phyloP scores from a whole-genome alignment of 2,113 vertebrate species.

The Nothocercus nigrocapillus region DNA sequence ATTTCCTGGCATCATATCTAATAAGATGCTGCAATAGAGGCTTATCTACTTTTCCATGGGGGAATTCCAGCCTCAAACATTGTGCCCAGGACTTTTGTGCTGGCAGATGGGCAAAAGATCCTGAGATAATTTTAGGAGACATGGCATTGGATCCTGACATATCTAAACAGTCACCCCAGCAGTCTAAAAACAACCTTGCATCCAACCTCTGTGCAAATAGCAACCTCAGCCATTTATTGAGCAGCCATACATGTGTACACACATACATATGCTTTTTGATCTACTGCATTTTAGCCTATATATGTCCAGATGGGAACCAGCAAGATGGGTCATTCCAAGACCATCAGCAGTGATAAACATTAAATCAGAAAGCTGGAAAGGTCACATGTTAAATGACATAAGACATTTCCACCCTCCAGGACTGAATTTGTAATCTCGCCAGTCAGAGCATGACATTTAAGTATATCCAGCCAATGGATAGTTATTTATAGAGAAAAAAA shows the following conservation, averaged over 20 bases:
- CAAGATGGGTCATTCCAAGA: background rate
- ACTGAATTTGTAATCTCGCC: background rate
- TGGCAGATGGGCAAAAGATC: slow-evolving; percentile 15
- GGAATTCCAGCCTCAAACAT: background rate
- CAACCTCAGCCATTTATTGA: background rate
- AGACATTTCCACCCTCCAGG: background rate
- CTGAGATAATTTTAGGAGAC: background rate
- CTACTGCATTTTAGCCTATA: background rate
- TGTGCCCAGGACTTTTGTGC: background rate
- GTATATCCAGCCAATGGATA: background rate
- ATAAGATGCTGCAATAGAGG: background rate
- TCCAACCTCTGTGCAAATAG: background rate
- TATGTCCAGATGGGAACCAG: background rate
- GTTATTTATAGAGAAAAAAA: background rate
- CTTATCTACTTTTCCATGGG: background rate
- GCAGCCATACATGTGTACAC: background rate
- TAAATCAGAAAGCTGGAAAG: background rate
- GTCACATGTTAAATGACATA: background rate
- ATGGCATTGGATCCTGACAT: background rate
- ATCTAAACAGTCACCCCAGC: background rate
- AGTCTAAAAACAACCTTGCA: background rate
- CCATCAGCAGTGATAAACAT: background rate
- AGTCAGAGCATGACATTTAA: background rate
- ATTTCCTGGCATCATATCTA: background rate
- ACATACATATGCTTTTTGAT: background rate